Base-by-base conservation (phyloP, 2,888 invertebrate species). In the Artemia sinica region DNA sequence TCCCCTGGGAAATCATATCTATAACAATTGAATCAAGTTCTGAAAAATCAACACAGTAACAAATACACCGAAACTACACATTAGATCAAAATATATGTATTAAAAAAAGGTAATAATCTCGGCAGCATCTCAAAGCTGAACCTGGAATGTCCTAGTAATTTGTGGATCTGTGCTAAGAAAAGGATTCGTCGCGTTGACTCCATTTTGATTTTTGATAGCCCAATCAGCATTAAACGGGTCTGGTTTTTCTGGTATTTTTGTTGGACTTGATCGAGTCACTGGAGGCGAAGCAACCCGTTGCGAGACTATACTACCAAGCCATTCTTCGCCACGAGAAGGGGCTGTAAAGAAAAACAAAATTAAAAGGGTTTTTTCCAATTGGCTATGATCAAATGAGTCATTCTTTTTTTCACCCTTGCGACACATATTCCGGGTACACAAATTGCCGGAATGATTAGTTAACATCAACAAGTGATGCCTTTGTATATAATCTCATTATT, bases 61-160 rank as follows among this genome's bases (percentile, higher is more conserved):
- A 28, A 28, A 28, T 28, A 28, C 28, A 28, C 28, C 28, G 28
- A 28, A 28, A 28, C 28, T 28, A 28, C 28, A 28, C 28, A 28
- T 28, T 28, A 28, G 4, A 28, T 2, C 1, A 28, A n/a, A n/a
- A n/a, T n/a, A n/a, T n/a, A n/a, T n/a, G n/a, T n/a, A n/a, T n/a
- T n/a, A 28, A 28, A 4, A 28, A 4, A 28, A 28, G 28, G 28
- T 28, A 28, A 28, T 28, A 28, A 28, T 28, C 28, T 28, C 28
- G 28, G 28, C 28, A 28, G 28, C 28, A 28, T 28, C 28, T 58
- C 18, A 58, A n/a, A 58, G 58, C 58, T 58, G 58, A 58, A 58
- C 58, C 58, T 58, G 58, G 58, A 58, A 58, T 58, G 58, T 58
- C 58, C 58, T 58, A 14, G 58, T 58, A 14, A 58, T 18, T 9